These are phyloP conservation scores for Centropus bengalensis DNA, from an alignment of 2,113 vertebrate genomes.

Conservation along the genomic window DNA sequence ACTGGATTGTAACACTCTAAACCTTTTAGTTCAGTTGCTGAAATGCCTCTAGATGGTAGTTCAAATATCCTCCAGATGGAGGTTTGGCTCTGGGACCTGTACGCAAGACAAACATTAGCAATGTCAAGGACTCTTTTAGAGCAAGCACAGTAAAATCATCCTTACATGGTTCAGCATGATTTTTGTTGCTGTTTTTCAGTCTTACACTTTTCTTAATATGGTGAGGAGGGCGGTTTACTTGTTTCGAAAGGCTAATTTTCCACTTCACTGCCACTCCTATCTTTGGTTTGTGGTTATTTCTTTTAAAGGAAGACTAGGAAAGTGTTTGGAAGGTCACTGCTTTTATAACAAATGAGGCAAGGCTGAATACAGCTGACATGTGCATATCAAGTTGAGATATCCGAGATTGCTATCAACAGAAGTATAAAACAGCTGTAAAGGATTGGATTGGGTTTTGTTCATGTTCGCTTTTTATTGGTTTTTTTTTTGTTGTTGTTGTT, in stretches of 20 bases:
- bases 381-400: conserved; percentile 19
- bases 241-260: conserved; percentile 35
- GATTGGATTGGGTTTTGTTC: not conserved
- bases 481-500: not conserved
- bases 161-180: not conserved
- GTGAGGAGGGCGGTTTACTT: not conserved
- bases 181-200: not conserved
- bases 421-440: not conserved
- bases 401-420: not conserved
- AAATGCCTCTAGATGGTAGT: conserved; percentile 66
- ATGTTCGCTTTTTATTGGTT: not conserved
- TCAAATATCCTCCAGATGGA: conserved; percentile 53
- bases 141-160: not conserved
- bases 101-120: not conserved
- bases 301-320: not conserved
- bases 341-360: conserved; percentile 26
- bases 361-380: not conserved
- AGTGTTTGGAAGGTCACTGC: conserved; percentile 41
- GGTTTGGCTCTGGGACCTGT: conserved; percentile 26
- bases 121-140: conserved; percentile 21
- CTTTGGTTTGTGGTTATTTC: not conserved
- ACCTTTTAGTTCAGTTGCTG: conserved; percentile 64
- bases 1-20: conserved; percentile 65
- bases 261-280: not conserved
- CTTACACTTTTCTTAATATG: not conserved